phyloP scores from a whole-genome alignment of 2,797 vertebrate genomes.

The Melanitta fusca region DNA sequence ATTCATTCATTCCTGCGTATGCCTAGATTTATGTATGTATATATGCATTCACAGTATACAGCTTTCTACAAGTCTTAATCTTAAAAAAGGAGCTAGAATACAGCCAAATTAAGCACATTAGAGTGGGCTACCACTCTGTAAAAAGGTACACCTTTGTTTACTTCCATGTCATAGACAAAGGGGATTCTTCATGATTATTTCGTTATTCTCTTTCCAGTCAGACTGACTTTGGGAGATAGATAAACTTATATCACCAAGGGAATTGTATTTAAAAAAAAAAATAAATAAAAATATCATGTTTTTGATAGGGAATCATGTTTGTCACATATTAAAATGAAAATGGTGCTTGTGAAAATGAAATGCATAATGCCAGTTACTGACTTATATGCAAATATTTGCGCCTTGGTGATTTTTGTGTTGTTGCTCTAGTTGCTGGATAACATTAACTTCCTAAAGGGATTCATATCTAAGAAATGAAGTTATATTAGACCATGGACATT shows the following conservation, averaged over 20 bases:
- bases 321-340: background rate
- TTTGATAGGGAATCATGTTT: background rate
- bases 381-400: constrained; percentile 8
- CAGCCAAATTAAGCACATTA: background rate
- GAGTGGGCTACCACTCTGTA: background rate
- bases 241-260: background rate
- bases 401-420: constrained; percentile 20
- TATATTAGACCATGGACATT: constrained; percentile 37
- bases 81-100: background rate
- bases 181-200: background rate
- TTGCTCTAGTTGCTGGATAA: constrained; percentile 1
- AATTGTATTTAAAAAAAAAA: background rate
- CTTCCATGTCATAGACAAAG: background rate
- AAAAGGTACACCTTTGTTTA: background rate
- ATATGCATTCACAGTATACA: background rate
- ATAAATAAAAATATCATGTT: background rate
- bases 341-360: constrained; percentile 57
- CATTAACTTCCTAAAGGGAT: constrained; percentile 65
- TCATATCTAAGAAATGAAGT: constrained; percentile 3
- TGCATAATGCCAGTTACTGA: constrained; percentile 29
- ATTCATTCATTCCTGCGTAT: background rate
- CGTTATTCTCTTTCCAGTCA: background rate
- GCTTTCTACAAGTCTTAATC: background rate
- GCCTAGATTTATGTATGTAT: background rate
- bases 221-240: background rate